Base-by-base conservation (phyloP, 2,888 invertebrate species). In the Eristalis intricaria region DNA sequence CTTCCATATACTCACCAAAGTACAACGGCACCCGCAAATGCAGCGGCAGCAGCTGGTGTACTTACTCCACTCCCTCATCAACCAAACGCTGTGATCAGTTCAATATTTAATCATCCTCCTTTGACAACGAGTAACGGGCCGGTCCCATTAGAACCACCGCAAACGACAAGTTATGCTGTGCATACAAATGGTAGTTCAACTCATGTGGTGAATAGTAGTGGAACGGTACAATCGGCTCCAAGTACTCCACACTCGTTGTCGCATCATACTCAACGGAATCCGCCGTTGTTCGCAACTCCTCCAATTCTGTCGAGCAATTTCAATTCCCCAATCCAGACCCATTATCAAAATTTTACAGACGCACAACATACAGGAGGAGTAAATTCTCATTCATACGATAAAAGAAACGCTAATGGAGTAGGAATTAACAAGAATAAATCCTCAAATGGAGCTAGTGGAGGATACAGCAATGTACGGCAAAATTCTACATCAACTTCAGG, bases 261-360 rank as follows among this genome's bases (percentile, higher is more conserved):
- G 29, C 89, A 89, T 11, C 89, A 89, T 60, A 84, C 86, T 71
- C 91, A 90, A 38, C 90, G 90, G 15, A 92, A 93, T 90, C 91
- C 92, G 23, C 92, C 93, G 35, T 89, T 93, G 43, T 93, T 93
- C 78, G 91, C 93, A 77, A 93, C 93, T 15, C 93, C 93, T 5
- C 92, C 93, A 19, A 90, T 91, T 43, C 80, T 92, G 43, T 90
- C 91, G n/a, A 91, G 91, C 83, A 91, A 90, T 58, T 91, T 90
- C 88, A 91, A 92, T 26, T 92, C 91, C 8, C 90, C 92, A 13
- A 77, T 77, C 50, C 84, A 82, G 38, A 82, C 73, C 43, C 87
- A 84, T 50, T 87, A 89, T 32, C 87, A 87, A 65, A 82, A 73
- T 74, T 89, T 78, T 82, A 76, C 89, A 35, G 89, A 89, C 40